Base-by-base conservation (phyloP, 2,797 vertebrate genomes). In the Centroberyx gerrardi region DNA sequence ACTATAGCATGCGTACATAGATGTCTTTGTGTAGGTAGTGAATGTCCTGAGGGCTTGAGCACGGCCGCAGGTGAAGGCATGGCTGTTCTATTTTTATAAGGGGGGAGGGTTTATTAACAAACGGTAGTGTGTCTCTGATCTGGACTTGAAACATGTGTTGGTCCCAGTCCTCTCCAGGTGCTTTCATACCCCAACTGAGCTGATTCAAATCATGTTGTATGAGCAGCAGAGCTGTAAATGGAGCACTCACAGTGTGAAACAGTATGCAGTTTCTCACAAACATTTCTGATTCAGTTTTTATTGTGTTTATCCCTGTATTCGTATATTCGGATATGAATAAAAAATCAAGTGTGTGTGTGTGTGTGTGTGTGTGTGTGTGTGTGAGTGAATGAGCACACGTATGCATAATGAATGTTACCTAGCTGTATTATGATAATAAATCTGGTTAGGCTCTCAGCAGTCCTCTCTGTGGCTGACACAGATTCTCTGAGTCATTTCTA, bases 401-500 rank as follows among this genome's bases (percentile, higher is more conserved):
- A 71, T 82, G 59, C 65, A 83, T 82, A 72, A 85, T 88, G 53
- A 77, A 88, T 77, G 81, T 61, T 81, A 78, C 65, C 80, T 82
- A 2, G 51, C 58, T 68, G 71, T 78, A 55, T 85, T 70, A 77
- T 77, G 63, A 61, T 85, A 67, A 88, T 90, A 80, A 80, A 88
- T 73, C 31, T 72, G 48, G 65, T 71, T 78, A 48, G 75, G 54
- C 53, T 58, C 75, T 78, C 71, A 69, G 46, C 79, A 29, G 75
- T 84, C 48, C 42, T 87, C 70, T 61, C 64, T 74, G 79, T 13
- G 62, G 55, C 58, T 85, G 87, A 87, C 80, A 90, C 68, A 77
- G 76, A 82, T 87, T 81, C 48, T 77, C 49, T 82, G 83, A 92
- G 79, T 87, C 66, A 85, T 84, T 76, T 83, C 75, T 87, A 74